A percentile compares a stretch with the other conserved stretches of the same genome.
These are phyloP conservation scores for Drosophila quinaria DNA, from an alignment of 2,888 invertebrate species.

Conservation along the genomic window DNA sequence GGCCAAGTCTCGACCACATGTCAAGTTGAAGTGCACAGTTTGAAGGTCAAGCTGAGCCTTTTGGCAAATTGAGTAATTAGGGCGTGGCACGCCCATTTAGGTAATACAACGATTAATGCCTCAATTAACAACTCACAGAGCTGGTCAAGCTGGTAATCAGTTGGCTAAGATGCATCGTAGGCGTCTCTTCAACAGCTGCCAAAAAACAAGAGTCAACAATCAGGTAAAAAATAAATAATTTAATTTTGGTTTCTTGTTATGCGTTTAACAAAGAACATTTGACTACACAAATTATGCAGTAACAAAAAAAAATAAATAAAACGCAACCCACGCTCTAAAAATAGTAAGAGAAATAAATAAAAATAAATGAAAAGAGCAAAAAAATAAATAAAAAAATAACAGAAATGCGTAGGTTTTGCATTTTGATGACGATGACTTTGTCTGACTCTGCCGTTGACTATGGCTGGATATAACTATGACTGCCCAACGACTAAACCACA, in stretches of 20 bases:
- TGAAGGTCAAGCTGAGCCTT: constrained; percentile 49
- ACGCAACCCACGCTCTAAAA: constrained; percentile 58
- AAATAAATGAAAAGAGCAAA: constrained; percentile 36
- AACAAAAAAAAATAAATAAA: constrained; percentile 46
- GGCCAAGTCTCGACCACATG: constrained; percentile 38
- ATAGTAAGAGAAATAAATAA: constrained; percentile 41
- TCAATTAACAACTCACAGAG: constrained; percentile 60
- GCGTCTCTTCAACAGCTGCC: constrained; percentile 47
- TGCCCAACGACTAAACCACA: constrained; percentile 42
- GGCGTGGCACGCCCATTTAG: constrained; percentile 62
- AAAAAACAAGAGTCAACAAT: constrained; percentile 19
- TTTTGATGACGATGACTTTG: constrained; percentile 61
- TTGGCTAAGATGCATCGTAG: constrained; percentile 29
- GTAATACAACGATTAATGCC: constrained; percentile 59
- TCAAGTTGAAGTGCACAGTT: constrained; percentile 59
- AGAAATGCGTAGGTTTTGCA: constrained; percentile 69
- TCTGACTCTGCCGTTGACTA: constrained; percentile 32
- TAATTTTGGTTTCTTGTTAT: constrained; percentile 54
- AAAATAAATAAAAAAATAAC: constrained; percentile 26
- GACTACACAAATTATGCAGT: constrained; percentile 64
- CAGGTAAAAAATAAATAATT: constrained; percentile 50
- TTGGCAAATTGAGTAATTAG: constrained; percentile 69
- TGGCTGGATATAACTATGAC: constrained; percentile 8
- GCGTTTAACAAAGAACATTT: constrained; percentile 71
- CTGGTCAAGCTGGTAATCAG: constrained; percentile 27